phyloP scores from a whole-genome alignment of 1,140 invertebrate species.

The Ceratina japonica region DNA sequence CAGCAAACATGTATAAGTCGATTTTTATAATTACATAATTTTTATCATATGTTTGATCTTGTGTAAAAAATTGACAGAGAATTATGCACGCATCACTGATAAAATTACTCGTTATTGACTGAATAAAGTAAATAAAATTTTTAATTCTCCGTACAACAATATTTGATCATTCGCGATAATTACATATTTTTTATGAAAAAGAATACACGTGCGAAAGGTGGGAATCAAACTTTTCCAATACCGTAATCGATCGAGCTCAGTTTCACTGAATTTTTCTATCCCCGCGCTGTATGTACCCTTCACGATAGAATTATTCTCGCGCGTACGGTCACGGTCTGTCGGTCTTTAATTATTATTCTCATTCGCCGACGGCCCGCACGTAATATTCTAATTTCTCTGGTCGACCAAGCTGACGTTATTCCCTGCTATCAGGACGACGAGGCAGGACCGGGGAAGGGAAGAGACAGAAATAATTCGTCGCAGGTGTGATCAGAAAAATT shows the following conservation, averaged over 20 bases:
- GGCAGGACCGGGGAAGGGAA: conserved; percentile 18
- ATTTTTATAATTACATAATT: too few relatives aligned
- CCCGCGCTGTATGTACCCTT: neutral
- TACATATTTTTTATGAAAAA: too few relatives aligned
- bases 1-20: too few relatives aligned
- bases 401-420: conserved; percentile 70
- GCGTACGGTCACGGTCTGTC: conserved; percentile 16
- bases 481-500: conserved; percentile 63
- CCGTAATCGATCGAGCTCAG: neutral
- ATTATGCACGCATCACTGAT: too few relatives aligned
- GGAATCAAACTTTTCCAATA: neutral
- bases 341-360: conserved; percentile 61
- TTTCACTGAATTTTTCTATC: conserved; percentile 20
- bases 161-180: too few relatives aligned
- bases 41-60: too few relatives aligned
- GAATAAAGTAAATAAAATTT: too few relatives aligned
- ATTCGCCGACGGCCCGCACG: conserved; percentile 48
- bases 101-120: too few relatives aligned
- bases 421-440: conserved; percentile 46
- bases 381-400: conserved; percentile 71
- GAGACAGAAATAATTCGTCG: conserved; percentile 53
- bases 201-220: neutral
- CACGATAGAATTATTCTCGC: conserved; percentile 54
- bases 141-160: too few relatives aligned
- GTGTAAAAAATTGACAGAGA: too few relatives aligned